Conservation (phyloP, 2,113 vertebrate genomes). For the Lates calcarifer region DNA sequence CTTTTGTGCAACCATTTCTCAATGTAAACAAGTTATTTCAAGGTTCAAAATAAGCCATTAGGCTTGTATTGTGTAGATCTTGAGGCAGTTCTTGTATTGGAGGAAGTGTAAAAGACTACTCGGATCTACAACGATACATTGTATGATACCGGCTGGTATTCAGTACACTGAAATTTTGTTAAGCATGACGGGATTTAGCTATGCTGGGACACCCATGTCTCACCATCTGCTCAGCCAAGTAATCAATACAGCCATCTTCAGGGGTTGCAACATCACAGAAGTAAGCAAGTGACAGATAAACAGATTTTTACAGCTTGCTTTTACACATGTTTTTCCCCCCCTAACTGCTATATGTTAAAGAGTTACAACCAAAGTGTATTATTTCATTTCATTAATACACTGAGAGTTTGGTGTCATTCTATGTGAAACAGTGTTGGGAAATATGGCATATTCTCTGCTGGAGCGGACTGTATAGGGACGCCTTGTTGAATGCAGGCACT, state of each 20-base stretch:
- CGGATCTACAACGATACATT: background rate
- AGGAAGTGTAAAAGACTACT: background rate
- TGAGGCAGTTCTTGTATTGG: background rate
- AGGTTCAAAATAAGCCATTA: background rate
- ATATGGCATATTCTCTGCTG: too few species aligned
- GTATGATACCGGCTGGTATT: slow-evolving; percentile 12
- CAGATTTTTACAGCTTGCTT: background rate
- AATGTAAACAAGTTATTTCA: slow-evolving; percentile 8
- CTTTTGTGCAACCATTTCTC: slow-evolving; percentile 4
- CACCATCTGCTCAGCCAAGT: slow-evolving; percentile 54
- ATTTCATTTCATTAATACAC: background rate
- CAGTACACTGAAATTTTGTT: slow-evolving; percentile 22
- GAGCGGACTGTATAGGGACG: background rate
- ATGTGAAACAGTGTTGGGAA: background rate
- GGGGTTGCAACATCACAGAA: slow-evolving; percentile 9
- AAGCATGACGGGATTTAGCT: slow-evolving; percentile 40
- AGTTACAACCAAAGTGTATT: background rate
- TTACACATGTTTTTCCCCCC: background rate
- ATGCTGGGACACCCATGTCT: slow-evolving; percentile 52
- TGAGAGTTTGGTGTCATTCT: background rate
- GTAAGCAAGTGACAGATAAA: slow-evolving; percentile 6
- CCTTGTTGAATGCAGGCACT: slow-evolving; percentile 19
- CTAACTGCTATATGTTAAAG: background rate
- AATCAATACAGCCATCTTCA: slow-evolving; percentile 25
- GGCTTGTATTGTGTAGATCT: rapidly evolving